Evolutionary conservation across 2,113 vertebrate genomes (phyloP).

Genomic region (Ivindomyrus marchei): DNA sequence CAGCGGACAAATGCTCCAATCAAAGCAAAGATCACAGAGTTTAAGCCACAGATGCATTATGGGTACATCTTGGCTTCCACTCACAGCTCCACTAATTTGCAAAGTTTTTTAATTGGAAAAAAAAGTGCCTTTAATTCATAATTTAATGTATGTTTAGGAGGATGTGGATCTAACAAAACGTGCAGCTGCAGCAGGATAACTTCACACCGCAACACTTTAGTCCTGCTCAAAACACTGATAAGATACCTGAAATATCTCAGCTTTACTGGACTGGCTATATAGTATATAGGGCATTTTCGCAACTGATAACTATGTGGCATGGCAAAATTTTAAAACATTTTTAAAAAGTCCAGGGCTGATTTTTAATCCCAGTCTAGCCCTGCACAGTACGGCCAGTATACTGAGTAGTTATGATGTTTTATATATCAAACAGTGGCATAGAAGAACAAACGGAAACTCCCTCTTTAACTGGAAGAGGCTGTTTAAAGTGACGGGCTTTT

Average conservation of each 20-base stretch:
- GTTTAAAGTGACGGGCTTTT: background rate
- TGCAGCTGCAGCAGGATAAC: background rate
- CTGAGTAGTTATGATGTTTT: background rate
- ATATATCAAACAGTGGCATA: background rate
- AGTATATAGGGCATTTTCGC: background rate
- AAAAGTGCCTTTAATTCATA: slow-evolving; percentile 1
- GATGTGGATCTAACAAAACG: background rate
- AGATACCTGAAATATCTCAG: background rate
- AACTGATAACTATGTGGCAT: background rate
- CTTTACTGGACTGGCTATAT: background rate
- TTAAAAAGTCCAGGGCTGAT: background rate
- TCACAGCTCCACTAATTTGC: background rate
- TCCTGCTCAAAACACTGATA: background rate
- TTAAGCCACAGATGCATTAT: background rate
- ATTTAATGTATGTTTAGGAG: background rate
- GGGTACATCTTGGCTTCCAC: background rate
- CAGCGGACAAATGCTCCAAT: background rate
- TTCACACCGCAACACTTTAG: background rate
- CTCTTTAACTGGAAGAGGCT: background rate
- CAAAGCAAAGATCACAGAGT: background rate
- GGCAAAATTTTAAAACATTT: background rate
- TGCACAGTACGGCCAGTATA: background rate
- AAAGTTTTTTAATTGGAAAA: background rate
- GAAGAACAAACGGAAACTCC: background rate
- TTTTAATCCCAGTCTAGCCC: background rate